Conservation (phyloP, 2,113 vertebrate species). For the Pseudois nayaur region DNA sequence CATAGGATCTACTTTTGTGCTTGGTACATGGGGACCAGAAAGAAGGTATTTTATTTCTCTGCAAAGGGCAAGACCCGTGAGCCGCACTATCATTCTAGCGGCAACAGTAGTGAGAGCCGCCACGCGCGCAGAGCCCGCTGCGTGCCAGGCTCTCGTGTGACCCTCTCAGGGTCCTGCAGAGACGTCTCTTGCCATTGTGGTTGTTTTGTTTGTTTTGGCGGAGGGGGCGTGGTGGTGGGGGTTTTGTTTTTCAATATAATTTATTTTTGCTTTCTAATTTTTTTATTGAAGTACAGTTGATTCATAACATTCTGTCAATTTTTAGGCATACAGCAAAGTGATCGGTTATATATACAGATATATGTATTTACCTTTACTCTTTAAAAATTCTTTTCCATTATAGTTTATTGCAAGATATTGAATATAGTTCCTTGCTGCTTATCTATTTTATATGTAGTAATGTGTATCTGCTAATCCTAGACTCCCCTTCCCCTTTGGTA, state of each 20-base stretch:
- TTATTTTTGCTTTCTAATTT: background rate
- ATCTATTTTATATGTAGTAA: background rate
- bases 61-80: background rate
- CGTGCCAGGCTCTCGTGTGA: background rate
- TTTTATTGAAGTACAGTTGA: background rate
- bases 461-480: background rate
- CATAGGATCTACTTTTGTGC: background rate
- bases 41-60: background rate
- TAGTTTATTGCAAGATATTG: background rate
- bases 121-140: background rate
- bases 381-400: background rate
- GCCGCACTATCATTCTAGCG: accelerated
- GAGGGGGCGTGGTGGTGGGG: accelerated
- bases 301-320: background rate
- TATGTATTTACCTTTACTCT: background rate
- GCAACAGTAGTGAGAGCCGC: accelerated
- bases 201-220: background rate
- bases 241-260: background rate
- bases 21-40: background rate
- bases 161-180: background rate
- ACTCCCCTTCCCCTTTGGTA: background rate
- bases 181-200: background rate
- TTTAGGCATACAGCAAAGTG: background rate
- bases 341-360: background rate
- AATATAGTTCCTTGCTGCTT: background rate